Percentiles rank a stretch among this genome's conserved stretches.
Evolutionary conservation across 1,140 invertebrate genomes (phyloP).

Genomic region (Pemphigus obesinymphae): DNA sequence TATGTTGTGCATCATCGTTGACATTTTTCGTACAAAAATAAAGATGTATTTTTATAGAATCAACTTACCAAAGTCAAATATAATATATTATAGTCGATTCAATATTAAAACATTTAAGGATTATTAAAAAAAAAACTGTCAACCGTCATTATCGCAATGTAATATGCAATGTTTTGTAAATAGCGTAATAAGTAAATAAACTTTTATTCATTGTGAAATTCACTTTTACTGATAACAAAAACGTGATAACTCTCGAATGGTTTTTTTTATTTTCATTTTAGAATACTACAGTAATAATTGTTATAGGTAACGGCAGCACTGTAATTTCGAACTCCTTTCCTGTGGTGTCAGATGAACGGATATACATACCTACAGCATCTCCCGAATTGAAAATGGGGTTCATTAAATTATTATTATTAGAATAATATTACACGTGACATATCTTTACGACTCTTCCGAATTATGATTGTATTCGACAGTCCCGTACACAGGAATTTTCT

Average conservation of each 20-base stretch:
- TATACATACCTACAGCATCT: no score
- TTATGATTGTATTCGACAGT: no score
- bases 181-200: neutral
- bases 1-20: neutral
- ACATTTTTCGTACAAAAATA: neutral
- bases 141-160: neutral
- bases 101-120: neutral
- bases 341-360: no score
- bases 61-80: neutral
- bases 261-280: neutral
- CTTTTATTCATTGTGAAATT: no score
- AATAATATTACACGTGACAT: no score
- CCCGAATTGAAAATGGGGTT: no score
- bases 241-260: neutral
- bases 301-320: neutral
- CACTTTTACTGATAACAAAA: neutral
- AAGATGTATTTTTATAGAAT: neutral
- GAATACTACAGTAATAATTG: neutral
- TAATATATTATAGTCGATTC: neutral
- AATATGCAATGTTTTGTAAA: neutral
- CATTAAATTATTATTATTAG: no score
- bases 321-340: no score
- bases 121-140: no score
- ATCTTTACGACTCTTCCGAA: no score
- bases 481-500: no score